Conservation (phyloP, 2,113 vertebrate genomes). For the Gila orcuttii region DNA sequence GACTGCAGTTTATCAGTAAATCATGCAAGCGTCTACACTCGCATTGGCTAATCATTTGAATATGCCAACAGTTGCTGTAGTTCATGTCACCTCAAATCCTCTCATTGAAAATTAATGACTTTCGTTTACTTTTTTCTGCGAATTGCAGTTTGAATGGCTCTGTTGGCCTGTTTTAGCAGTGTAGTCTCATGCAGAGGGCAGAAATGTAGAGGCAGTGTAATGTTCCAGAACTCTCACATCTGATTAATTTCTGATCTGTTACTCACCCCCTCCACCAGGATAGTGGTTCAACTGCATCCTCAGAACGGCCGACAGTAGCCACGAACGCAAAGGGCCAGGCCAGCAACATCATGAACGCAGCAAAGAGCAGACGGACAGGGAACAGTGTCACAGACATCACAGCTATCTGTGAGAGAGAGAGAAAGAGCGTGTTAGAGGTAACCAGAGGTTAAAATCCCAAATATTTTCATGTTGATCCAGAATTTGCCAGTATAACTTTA, state of each 20-base stretch:
- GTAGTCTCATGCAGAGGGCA: neutral
- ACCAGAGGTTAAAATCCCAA: neutral
- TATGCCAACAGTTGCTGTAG: neutral
- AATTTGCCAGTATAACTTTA: neutral
- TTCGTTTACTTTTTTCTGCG: neutral
- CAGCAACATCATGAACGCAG: constrained; percentile 90
- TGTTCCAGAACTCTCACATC: neutral
- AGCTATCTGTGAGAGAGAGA: constrained; percentile 75
- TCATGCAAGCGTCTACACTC: neutral
- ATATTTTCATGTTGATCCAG: neutral
- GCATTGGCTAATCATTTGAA: neutral
- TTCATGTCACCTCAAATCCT: neutral
- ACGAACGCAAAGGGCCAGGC: constrained; percentile 92
- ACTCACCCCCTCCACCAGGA: constrained; percentile 84
- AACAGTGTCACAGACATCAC: constrained; percentile 93
- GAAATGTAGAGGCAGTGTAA: neutral
- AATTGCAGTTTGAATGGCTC: neutral
- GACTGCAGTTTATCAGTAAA: neutral
- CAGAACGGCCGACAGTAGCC: constrained; percentile 81
- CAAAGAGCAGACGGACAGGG: constrained; percentile 87
- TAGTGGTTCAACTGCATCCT: constrained; percentile 79
- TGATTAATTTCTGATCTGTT: neutral
- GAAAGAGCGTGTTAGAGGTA: neutral
- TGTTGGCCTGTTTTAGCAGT: too few species aligned
- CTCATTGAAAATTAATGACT: neutral